These are phyloP conservation scores for Bombus turneri DNA, from an alignment of 1,140 invertebrate species.

Conservation along the genomic window DNA sequence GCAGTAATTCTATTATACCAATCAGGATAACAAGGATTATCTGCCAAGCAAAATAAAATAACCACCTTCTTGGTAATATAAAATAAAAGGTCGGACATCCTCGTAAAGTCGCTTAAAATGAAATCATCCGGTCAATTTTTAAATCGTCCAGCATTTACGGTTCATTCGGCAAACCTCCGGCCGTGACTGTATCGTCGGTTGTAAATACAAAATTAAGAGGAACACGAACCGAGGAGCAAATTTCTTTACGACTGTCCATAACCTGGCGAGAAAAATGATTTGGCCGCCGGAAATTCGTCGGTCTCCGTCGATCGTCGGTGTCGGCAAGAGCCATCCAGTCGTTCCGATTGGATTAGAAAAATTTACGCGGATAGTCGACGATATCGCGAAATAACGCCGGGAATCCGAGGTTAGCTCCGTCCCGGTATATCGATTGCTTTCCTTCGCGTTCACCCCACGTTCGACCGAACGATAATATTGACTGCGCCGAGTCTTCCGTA, in stretches of 20 bases:
- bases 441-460: constrained; percentile 54
- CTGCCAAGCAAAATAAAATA: too few relatives aligned
- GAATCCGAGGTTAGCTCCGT: neutral
- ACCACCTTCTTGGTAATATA: too few relatives aligned
- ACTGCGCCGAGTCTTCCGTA: constrained; percentile 57
- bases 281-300: neutral
- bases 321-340: neutral
- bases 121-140: neutral
- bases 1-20: too few relatives aligned
- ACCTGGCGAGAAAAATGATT: neutral
- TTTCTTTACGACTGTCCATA: neutral
- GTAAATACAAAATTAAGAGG: neutral
- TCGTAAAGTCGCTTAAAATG: neutral
- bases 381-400: constrained; percentile 25
- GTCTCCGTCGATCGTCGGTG: neutral
- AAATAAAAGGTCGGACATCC: too few relatives aligned
- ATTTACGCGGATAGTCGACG: constrained; percentile 35
- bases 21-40: too few relatives aligned
- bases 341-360: constrained; percentile 41
- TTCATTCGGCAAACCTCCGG: neutral
- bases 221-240: neutral
- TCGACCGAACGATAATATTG: constrained; percentile 64
- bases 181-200: neutral
- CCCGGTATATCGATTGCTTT: constrained; percentile 51
- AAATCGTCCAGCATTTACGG: neutral